Evolutionary conservation across 2,113 vertebrate species (phyloP).

Genomic region (Hucho hucho): DNA sequence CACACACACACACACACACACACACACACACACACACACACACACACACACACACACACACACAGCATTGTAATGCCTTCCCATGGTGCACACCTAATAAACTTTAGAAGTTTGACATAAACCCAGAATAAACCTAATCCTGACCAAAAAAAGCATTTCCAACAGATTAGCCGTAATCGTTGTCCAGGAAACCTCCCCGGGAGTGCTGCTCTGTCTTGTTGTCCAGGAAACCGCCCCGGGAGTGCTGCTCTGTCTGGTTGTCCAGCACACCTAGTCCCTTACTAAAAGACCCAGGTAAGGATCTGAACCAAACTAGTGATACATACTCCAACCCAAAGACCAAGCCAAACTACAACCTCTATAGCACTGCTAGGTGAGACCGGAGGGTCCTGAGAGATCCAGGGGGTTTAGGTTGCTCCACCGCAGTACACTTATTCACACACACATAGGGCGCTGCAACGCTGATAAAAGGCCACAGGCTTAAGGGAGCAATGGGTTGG

Average conservation of each 20-base stretch:
- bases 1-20: too few relatives aligned
- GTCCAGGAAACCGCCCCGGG: too few relatives aligned
- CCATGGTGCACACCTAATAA: neutral
- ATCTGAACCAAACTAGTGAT: neutral
- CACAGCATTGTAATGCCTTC: conserved; percentile 1
- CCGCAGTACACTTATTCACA: neutral
- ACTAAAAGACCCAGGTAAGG: neutral
- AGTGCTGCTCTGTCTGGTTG: too few relatives aligned
- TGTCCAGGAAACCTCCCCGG: too few relatives aligned
- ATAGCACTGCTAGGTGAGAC: neutral
- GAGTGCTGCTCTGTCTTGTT: too few relatives aligned
- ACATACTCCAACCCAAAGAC: neutral
- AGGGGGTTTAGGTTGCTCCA: neutral
- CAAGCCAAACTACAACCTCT: neutral
- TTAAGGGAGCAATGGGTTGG: conserved; percentile 12
- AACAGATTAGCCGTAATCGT: too few relatives aligned
- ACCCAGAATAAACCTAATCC: too few relatives aligned
- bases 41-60: too few relatives aligned
- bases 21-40: too few relatives aligned
- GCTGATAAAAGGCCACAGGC: conserved; percentile 52
- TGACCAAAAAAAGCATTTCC: too few relatives aligned
- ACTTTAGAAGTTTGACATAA: too few relatives aligned
- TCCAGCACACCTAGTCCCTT: neutral
- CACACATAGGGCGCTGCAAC: conserved; percentile 3
- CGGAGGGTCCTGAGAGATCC: neutral